These are phyloP conservation scores for Eilema depressum DNA, from an alignment of 2,888 invertebrate genomes.

Conservation along the genomic window DNA sequence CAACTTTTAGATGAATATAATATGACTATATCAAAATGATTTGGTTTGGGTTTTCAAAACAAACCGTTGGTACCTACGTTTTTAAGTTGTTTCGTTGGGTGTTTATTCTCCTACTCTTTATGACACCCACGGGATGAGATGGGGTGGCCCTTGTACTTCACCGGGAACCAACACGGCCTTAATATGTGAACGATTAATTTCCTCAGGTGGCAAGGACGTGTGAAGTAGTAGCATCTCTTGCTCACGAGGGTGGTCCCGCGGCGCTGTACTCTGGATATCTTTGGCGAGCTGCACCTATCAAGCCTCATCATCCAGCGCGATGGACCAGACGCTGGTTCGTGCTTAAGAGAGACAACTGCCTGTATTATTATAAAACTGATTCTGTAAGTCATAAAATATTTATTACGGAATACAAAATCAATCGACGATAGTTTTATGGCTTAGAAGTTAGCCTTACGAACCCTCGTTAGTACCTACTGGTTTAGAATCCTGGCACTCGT, in stretches of 20 bases:
- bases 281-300: constrained; percentile 89
- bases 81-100: too few relatives aligned
- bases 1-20: background rate
- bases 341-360: constrained; percentile 95
- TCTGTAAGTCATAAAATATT: constrained; percentile 73
- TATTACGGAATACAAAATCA: too few relatives aligned
- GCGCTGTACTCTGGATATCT: constrained; percentile 92
- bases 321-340: constrained; percentile 98
- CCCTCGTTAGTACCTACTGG: too few relatives aligned
- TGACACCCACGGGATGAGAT: too few relatives aligned
- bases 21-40: background rate
- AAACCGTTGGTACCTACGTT: too few relatives aligned
- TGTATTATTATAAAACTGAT: constrained; percentile 98
- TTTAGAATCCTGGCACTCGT: too few relatives aligned
- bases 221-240: constrained; percentile 91
- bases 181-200: background rate
- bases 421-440: too few relatives aligned
- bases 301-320: constrained; percentile 83
- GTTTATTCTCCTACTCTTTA: too few relatives aligned
- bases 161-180: too few relatives aligned
- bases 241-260: constrained; percentile 88
- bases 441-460: too few relatives aligned
- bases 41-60: background rate
- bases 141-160: too few relatives aligned
- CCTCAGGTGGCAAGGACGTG: constrained; percentile 94